A percentile compares a stretch with the other conserved stretches of the same genome.
Conservation (phyloP, 1,140 invertebrate species). For the Ganaspis sp. region DNA sequence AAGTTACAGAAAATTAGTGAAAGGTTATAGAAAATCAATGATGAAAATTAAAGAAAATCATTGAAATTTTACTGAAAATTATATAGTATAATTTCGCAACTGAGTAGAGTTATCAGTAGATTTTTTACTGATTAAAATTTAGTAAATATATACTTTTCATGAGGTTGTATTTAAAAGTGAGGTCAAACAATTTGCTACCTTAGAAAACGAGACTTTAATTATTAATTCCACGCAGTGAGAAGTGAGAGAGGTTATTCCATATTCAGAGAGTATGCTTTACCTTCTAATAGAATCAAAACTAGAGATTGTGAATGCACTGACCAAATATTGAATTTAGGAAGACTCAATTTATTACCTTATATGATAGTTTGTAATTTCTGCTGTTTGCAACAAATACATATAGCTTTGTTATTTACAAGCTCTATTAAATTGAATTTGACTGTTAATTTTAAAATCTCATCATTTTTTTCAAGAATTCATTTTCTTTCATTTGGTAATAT, state of each 20-base stretch:
- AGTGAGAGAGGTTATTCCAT: not conserved
- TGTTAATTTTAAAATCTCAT: too few relatives aligned
- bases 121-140: too few relatives aligned
- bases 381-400: not conserved
- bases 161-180: not conserved
- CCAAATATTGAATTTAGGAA: not conserved
- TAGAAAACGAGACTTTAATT: not conserved
- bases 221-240: not conserved
- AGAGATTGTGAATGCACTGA: not conserved
- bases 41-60: too few relatives aligned
- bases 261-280: constrained; percentile 2
- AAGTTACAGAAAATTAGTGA: too few relatives aligned
- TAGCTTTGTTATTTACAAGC: too few relatives aligned
- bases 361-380: not conserved
- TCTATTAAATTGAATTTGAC: too few relatives aligned
- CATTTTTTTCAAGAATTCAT: too few relatives aligned
- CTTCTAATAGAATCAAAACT: not conserved
- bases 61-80: too few relatives aligned
- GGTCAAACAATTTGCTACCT: not conserved
- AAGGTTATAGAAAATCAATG: too few relatives aligned
- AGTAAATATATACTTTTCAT: not conserved
- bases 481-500: too few relatives aligned
- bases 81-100: too few relatives aligned
- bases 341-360: constrained; percentile 4
- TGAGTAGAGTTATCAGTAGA: too few relatives aligned